phyloP scores from a whole-genome alignment of 1,140 invertebrate species.

The Nylanderia fulva region DNA sequence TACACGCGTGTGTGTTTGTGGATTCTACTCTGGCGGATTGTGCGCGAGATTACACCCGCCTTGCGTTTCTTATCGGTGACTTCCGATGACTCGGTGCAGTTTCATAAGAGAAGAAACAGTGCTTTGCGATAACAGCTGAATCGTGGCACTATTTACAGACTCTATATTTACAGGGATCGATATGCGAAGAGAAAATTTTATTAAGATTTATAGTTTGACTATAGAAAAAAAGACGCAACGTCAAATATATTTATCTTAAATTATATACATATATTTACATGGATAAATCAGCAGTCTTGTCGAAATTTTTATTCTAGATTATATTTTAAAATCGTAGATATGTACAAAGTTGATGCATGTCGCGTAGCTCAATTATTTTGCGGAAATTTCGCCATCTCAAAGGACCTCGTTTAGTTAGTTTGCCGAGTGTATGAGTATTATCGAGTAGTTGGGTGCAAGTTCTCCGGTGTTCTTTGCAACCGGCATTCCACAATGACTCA shows the following conservation, averaged over 20 bases:
- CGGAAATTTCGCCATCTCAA: slow-evolving; percentile 53
- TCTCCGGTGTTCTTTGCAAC: slow-evolving; percentile 53
- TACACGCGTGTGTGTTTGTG: slow-evolving; percentile 3
- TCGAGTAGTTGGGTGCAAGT: slow-evolving; percentile 52
- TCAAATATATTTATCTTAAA: neutral
- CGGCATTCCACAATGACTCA: slow-evolving; percentile 58
- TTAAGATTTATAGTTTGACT: neutral
- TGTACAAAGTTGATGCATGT: neutral
- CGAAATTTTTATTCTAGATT: neutral
- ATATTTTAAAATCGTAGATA: neutral
- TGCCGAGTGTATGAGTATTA: slow-evolving; percentile 43
- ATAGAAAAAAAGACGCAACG: slow-evolving; percentile 5
- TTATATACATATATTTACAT: neutral
- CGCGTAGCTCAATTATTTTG: slow-evolving; percentile 31
- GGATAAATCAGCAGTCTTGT: no score
- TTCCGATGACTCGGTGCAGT: slow-evolving; percentile 40
- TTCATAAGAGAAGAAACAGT: slow-evolving; percentile 28
- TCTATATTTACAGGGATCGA: slow-evolving; percentile 4
- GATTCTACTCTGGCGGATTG: slow-evolving; percentile 38
- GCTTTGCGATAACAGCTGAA: slow-evolving; percentile 48
- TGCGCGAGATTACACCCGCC: slow-evolving; percentile 38
- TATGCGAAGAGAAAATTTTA: neutral
- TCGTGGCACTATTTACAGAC: slow-evolving; percentile 20
- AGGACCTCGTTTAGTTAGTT: slow-evolving; percentile 47
- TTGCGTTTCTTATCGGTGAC: slow-evolving; percentile 47